Evolutionary conservation across 1,140 invertebrate genomes (phyloP), one percentile per base, ranked within the genome.

Genomic region (Micrasema longulum): DNA sequence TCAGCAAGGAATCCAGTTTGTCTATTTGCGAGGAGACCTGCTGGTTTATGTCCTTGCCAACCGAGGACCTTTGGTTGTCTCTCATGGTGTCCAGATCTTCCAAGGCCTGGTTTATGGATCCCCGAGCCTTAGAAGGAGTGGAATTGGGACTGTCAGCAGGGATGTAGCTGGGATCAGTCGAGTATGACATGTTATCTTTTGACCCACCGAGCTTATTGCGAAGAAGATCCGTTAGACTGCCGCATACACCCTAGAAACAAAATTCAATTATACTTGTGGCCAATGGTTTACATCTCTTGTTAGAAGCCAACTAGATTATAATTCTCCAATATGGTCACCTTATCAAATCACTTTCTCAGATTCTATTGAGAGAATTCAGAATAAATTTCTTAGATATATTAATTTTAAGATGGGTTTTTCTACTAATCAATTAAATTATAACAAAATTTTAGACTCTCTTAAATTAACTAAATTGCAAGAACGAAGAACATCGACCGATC

Each of bases 1-100:
- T 80, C 11, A 92, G 86, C 70, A 93, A 76, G 1, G 84, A 80
- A 72, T 90, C 89, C 57, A 92, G 77, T 75, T 89, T 89, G 76
- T 89, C 86, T 36, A 91, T 80, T 73, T 92, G 89, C 9, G 88
- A 87, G 4, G 83, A 84, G 76, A 91, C 83, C 70, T 89, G 87
- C 72, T 86, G 79, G 55, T 83, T 80, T 7, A 90, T 82, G 73
- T 90, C 88, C 18, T 75, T 82, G 47, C 78, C 82, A 60, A 71
- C 76, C 1, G 74, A 75, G 14, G 73, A 79, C 55, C 78, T 78
- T 69, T 84, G 79, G 16, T 63, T 78, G n/a, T 76, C 75, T 50
- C 83, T 71, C 78, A 86, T 85, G 35, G 78, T 70, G 70, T 86
- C 78, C 45, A 84, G 80, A 77, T 85, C 84, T 18, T 86, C 79